A percentile compares a stretch with the other conserved stretches of the same genome.
These are phyloP conservation scores for Apoda limacodes DNA, from an alignment of 2,888 invertebrate species.

Conservation along the genomic window DNA sequence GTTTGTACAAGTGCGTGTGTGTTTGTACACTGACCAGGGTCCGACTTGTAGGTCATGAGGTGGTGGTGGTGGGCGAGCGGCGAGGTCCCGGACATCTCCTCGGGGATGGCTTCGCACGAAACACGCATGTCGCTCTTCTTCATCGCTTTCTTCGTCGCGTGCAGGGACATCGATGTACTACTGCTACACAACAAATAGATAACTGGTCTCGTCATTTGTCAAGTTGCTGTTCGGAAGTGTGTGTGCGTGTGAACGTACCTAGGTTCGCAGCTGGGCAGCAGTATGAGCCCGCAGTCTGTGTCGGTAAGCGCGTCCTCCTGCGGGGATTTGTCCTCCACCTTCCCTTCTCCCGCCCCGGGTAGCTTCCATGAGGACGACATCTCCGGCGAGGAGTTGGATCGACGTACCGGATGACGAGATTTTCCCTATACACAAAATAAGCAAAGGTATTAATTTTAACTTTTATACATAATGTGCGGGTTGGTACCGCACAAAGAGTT, in stretches of 20 bases:
- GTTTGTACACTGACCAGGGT: slow-evolving; percentile 55
- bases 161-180: slow-evolving; percentile 40
- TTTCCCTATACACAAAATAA: slow-evolving; percentile 47
- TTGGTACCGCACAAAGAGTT: no score
- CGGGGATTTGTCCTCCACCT: slow-evolving; percentile 13
- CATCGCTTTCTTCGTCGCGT: slow-evolving; percentile 67
- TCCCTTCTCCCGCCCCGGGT: slow-evolving; percentile 20
- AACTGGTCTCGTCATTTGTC: neutral
- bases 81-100: slow-evolving; percentile 85
- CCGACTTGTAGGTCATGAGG: slow-evolving; percentile 31
- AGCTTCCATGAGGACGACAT: slow-evolving; percentile 91
- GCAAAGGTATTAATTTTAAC: no score
- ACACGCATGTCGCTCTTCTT: slow-evolving; percentile 86
- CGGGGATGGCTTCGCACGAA: slow-evolving; percentile 91
- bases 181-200: slow-evolving; percentile 15
- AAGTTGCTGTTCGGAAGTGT: neutral
- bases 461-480: no score
- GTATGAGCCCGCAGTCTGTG: slow-evolving; percentile 35
- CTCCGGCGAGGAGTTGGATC: slow-evolving; percentile 93
- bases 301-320: slow-evolving; percentile 22
- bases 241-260: slow-evolving; percentile 25
- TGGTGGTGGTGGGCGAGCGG: slow-evolving; percentile 60
- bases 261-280: slow-evolving; percentile 46
- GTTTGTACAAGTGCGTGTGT: slow-evolving; percentile 10
- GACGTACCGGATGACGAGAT: slow-evolving; percentile 84